Evolutionary conservation across 2,797 vertebrate genomes (phyloP).

Genomic region (Sitta carolinensis): DNA sequence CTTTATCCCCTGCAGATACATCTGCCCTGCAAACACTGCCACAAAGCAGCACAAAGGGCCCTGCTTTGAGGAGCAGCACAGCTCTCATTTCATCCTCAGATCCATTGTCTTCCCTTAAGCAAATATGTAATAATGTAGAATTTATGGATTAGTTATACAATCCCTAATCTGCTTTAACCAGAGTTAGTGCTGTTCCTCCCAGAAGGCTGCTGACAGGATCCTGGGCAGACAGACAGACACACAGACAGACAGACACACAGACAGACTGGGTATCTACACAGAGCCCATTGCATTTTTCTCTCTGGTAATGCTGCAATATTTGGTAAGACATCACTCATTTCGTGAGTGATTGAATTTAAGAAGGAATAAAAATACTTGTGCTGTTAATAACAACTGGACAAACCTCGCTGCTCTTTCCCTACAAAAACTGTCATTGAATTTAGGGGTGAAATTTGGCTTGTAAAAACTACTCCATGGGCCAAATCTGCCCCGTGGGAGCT

Average conservation of each 20-base stretch:
- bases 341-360: background rate
- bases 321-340: background rate
- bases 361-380: conserved; percentile 2
- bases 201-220: background rate
- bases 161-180: background rate
- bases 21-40: conserved; percentile 16
- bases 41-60: background rate
- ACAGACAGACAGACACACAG: background rate
- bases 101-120: conserved; percentile 21
- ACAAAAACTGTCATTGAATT: background rate
- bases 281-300: background rate
- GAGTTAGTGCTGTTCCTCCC: background rate
- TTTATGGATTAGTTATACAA: conserved; percentile 33
- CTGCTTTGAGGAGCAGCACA: background rate
- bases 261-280: background rate
- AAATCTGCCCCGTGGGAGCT: background rate
- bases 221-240: background rate
- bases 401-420: background rate
- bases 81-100: background rate
- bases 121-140: conserved; percentile 49
- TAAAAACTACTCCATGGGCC: background rate
- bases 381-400: background rate
- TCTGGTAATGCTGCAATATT: background rate
- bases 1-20: background rate
- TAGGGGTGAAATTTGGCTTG: background rate